A percentile compares a stretch with the other conserved stretches of the same genome.
Evolutionary conservation across 2,888 invertebrate genomes (phyloP).

Genomic region (Nowickia ferox): DNA sequence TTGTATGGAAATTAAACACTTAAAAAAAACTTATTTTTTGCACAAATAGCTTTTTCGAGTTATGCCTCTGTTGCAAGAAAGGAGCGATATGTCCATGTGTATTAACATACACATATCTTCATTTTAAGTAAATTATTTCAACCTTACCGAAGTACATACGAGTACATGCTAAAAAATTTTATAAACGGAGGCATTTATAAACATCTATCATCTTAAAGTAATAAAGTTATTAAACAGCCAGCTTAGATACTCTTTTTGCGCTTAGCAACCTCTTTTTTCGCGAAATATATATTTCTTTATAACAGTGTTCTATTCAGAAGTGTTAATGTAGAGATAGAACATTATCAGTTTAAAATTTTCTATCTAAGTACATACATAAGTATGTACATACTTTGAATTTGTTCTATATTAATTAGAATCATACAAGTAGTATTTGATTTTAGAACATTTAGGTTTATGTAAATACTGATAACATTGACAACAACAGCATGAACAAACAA

Average conservation of each 20-base stretch:
- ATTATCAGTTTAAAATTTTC: slow-evolving; percentile 31
- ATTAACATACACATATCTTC: no score
- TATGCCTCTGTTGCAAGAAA: no score
- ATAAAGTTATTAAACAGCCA: background rate
- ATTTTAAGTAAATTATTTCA: no score
- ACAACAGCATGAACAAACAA: slow-evolving; percentile 35
- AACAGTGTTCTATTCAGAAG: background rate
- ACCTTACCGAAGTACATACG: no score
- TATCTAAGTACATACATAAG: background rate
- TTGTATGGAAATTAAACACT: no score
- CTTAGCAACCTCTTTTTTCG: slow-evolving; percentile 3
- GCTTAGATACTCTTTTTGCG: background rate
- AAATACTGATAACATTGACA: slow-evolving; percentile 61
- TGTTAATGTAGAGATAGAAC: slow-evolving; percentile 19
- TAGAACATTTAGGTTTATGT: slow-evolving; percentile 39
- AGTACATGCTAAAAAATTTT: background rate
- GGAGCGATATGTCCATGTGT: no score
- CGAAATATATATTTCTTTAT: background rate
- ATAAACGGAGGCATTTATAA: background rate
- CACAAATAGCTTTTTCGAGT: no score
- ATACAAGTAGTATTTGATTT: slow-evolving; percentile 17
- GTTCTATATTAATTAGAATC: background rate
- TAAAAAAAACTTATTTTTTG: no score
- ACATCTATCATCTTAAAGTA: background rate
- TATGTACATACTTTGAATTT: slow-evolving; percentile 16